Base-by-base conservation (phyloP, 1,140 invertebrate species). In the Drosophila leontia region DNA sequence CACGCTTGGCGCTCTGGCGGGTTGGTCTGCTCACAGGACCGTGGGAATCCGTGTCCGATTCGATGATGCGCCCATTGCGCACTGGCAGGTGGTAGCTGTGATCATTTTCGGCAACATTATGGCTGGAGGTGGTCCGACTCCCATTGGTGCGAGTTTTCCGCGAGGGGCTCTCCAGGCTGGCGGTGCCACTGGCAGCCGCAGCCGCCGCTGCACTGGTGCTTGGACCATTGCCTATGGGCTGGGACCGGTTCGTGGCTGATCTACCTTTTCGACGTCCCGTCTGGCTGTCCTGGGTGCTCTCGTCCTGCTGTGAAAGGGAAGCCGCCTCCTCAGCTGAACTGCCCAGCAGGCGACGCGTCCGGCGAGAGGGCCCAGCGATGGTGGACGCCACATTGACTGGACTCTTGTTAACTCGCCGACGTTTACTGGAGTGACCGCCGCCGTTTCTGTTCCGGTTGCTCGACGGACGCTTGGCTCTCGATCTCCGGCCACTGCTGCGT, bases 71-170 rank as follows among this genome's bases (percentile, higher is more conserved):
- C 5, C 91, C 91, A 57, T 91, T 91, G 51, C 91, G 85, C 11
- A 88, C 87, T 1, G 91, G 86, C 37, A 92, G 44, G 75, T 92
- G 92, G 56, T 92, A 92, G 63, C 91, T 92, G 45, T 92, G 92
- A 78, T 92, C 92, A 45, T 91, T 91, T 45, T 92, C 92, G 7
- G 91, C 60, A 3, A 79, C 83, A 61, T 78, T 56, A 17, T 82
- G 75, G 9, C 77, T 51, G 3, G 44, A 9, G 13, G 47, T 29
- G 1, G 35, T 34, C 3, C 86, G 56, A 2, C 69, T 75, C 1
- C 82, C 81, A 51, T 92, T 91, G 35, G 82, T 82, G 23, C 90
- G 82, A 5, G 87, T 92, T 42, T 78, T 91, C 7, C 91, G 79
- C 7, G 77, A 92, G 0, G 91, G 91, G 51, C 82, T 91, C 13